These are phyloP conservation scores for Bombus waltoni DNA, from an alignment of 1,140 invertebrate genomes.

Conservation along the genomic window DNA sequence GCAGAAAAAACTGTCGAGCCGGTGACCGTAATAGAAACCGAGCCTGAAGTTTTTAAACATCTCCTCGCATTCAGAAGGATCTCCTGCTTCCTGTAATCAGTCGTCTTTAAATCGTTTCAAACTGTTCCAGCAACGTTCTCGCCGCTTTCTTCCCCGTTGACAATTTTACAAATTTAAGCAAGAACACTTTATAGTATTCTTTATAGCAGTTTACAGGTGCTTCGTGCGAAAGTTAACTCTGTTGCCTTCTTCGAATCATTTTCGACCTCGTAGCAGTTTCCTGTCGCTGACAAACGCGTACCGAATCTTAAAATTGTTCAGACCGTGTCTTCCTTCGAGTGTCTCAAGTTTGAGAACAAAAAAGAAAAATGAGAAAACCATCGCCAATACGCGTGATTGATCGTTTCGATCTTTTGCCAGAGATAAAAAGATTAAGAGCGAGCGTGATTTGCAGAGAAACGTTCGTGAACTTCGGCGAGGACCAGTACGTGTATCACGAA, in stretches of 20 bases:
- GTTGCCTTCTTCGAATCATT: neutral
- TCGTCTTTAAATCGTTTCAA: neutral
- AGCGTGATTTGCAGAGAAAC: neutral
- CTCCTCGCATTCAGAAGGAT: neutral
- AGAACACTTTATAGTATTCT: too few species aligned
- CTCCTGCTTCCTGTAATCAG: neutral
- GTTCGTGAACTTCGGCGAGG: neutral
- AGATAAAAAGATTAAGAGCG: neutral
- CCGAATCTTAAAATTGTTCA: too few species aligned
- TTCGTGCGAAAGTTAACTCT: too few species aligned
- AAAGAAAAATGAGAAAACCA: too few species aligned
- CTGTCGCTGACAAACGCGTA: too few species aligned
- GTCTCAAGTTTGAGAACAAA: neutral
- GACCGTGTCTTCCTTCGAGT: too few species aligned
- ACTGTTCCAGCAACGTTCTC: neutral
- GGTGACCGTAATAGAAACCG: conserved; percentile 23
- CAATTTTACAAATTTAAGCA: too few species aligned
- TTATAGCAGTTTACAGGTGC: too few species aligned
- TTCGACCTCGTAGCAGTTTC: too few species aligned
- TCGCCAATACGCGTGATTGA: too few species aligned
- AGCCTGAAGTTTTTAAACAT: neutral
- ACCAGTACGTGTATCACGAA: neutral
- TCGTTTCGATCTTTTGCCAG: too few species aligned
- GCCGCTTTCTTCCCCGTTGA: too few species aligned
- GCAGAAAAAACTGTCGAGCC: conserved; percentile 9